Base-by-base conservation (phyloP, 2,113 vertebrate genomes). In the Mustela nigripes region DNA sequence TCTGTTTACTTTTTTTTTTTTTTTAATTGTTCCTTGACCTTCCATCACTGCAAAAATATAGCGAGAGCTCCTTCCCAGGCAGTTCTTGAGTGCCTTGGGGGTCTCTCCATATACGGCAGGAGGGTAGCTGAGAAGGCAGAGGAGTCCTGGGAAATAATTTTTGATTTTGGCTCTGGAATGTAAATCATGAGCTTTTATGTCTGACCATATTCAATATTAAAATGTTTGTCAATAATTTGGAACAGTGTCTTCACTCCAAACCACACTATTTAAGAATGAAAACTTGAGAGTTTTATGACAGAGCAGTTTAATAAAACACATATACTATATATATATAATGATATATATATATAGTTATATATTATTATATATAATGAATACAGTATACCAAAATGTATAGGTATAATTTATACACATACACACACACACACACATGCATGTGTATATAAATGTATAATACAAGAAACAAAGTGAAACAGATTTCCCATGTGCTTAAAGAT, bases 151-250 rank as follows among this genome's bases (percentile, higher is more conserved):
- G 4, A 82, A 78, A 67, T 36, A 33, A 63, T 67, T 78, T 82
- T 88, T 62, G 21, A 73, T 67, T 50, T 80, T 11, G 22, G 31
- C 8, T 60, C 16, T 89, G 67, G 62, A 73, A 94, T 71, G 91
- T 74, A 76, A 94, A 94, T n/a, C 19, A 67, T 63, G 48, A 85
- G 45, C n/a, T 83, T 83, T 65, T 79, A n/a, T 79, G 48, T 65
- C 48, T 85, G 78, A 42, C 19, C 15, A 81, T 45, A 36, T 48
- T 18, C 18, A 87, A 89, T 24, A 48, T 19, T 48, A 94, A 56
- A 89, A 62, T 86, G 58, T 48, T 26, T 67, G 56, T 36, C 48
- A 92, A 94, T 76, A 58, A 89, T 53, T 65, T 81, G 24, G 63
- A 74, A 86, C 76, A 69, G 69, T 76, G 56, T 92, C 12, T 82